Base-by-base conservation (phyloP, 2,113 vertebrate genomes). In the Beaufortia kweichowensis region DNA sequence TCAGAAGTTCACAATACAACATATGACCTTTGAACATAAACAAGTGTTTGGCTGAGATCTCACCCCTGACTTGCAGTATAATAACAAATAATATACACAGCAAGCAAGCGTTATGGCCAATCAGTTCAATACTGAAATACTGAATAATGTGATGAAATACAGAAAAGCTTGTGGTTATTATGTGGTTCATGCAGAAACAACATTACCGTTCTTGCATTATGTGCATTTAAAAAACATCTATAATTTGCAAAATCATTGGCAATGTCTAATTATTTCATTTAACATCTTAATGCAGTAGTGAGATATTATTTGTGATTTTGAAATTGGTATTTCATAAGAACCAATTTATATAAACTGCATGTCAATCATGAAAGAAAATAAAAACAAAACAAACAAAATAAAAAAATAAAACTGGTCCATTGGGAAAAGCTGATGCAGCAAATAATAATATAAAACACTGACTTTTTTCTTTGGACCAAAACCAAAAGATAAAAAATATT, bases 401-500 rank as follows among this genome's bases (percentile, higher is more conserved):
- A 26, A 9, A 26, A 23, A 0, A 4, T 17, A 4, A 5, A 3
- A 24, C 31, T 63, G 75, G 74, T 70, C 75, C 63, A 68, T 69
- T 10, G 29, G 12, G 14, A 76, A 35, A 2, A 75, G 17, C 55
- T 75, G 73, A 83, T 11, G 57, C 61, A 62, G 67, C n/a, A 62
- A 56, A 19, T 56, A 73, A 3, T 50, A 66, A 74, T 46, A 67
- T n/a, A 70, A 48, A 69, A 70, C 26, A 15, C 7, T 26, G 15
- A 57, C n/a, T 17, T 33, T 19, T 64, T 67, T n/a, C n/a, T n/a
- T 65, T 62, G 77, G 77, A 74, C 74, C 73, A 68, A 72, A 66
- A 59, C 60, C 57, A 53, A 65, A 79, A 74, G n/a, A 5, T 55
- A 24, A 26, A 67, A 21, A 69, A 66, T 4, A 19, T 81, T 76